These are phyloP conservation scores for Formicarius rufipectus DNA, from an alignment of 2,113 vertebrate species.

Conservation along the genomic window DNA sequence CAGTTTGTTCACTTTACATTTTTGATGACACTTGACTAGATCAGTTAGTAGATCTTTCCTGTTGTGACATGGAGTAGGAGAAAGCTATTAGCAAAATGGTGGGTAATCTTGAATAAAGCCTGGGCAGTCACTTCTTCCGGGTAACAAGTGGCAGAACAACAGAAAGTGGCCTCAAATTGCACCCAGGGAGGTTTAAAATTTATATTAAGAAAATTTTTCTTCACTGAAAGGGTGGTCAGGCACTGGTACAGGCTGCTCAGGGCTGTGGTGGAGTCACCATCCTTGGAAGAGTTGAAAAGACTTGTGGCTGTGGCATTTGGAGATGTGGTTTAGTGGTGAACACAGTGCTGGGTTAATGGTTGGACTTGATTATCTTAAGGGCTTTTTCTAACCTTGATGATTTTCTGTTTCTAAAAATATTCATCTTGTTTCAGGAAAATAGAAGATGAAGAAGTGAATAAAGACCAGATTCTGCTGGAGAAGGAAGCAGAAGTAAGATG, in stretches of 20 bases:
- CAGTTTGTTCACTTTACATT: not conserved
- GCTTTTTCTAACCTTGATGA: not conserved
- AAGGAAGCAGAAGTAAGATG: slow-evolving; percentile 95
- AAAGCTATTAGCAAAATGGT: not conserved
- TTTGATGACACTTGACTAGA: not conserved
- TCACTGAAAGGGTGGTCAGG: not conserved
- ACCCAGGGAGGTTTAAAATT: not conserved
- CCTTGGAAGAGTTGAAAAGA: not conserved
- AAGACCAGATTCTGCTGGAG: slow-evolving; percentile 95
- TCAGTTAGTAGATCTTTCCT: not conserved
- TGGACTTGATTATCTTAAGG: not conserved
- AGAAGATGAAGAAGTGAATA: slow-evolving; percentile 94
- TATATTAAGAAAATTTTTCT: not conserved
- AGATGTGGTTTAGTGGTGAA: not conserved
- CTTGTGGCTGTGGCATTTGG: not conserved
- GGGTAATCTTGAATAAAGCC: not conserved
- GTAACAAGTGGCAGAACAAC: no score
- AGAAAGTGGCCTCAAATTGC: not conserved
- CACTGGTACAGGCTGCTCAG: not conserved
- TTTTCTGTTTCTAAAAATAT: not conserved
- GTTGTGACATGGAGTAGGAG: not conserved
- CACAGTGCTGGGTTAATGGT: not conserved
- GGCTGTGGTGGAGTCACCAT: not conserved
- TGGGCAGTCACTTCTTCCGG: not conserved
- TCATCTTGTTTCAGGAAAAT: slow-evolving; percentile 79